These are phyloP conservation scores for Eupithecia pulchellata DNA, from an alignment of 2,888 invertebrate species.

Conservation along the genomic window DNA sequence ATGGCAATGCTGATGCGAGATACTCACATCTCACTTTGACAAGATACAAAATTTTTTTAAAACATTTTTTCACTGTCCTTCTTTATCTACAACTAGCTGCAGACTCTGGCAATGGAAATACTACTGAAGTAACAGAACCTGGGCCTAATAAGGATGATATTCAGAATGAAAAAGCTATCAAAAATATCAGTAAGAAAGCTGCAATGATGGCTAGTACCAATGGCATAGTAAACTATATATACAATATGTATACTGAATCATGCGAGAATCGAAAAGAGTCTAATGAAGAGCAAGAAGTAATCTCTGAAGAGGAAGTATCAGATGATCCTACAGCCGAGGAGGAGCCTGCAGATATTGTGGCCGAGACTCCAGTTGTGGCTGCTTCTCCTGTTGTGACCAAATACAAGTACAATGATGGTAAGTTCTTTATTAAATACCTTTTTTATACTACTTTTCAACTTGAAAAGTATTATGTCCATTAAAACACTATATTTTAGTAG, in stretches of 20 bases:
- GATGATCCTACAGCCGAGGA: conserved; percentile 49
- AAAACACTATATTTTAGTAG: too few relatives aligned
- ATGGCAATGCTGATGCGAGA: too few relatives aligned
- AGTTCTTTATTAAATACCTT: conserved; percentile 30
- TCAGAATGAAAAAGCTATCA: conserved; percentile 75
- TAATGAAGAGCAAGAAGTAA: conserved; percentile 63
- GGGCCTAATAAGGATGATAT: conserved; percentile 73
- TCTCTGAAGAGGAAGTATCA: conserved; percentile 52
- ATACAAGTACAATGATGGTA: conserved; percentile 78
- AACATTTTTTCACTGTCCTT: too few relatives aligned
- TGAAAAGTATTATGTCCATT: too few relatives aligned
- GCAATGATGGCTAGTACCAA: conserved; percentile 66
- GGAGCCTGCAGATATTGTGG: conserved; percentile 31
- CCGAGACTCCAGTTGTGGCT: conserved; percentile 33
- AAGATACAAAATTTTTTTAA: not conserved
- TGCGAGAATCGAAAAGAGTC: conserved; percentile 79
- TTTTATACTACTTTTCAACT: not conserved
- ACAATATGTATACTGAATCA: conserved; percentile 54
- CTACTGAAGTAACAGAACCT: conserved; percentile 62
- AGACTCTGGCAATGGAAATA: conserved; percentile 76
- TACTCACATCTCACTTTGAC: too few relatives aligned
- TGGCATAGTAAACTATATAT: conserved; percentile 55
- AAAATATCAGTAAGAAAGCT: conserved; percentile 70
- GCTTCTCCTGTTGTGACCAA: conserved; percentile 65
- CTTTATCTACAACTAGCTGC: conserved; percentile 57